phyloP scores from a whole-genome alignment of 2,888 invertebrate genomes.

The Rhamphomyia laevipes region DNA sequence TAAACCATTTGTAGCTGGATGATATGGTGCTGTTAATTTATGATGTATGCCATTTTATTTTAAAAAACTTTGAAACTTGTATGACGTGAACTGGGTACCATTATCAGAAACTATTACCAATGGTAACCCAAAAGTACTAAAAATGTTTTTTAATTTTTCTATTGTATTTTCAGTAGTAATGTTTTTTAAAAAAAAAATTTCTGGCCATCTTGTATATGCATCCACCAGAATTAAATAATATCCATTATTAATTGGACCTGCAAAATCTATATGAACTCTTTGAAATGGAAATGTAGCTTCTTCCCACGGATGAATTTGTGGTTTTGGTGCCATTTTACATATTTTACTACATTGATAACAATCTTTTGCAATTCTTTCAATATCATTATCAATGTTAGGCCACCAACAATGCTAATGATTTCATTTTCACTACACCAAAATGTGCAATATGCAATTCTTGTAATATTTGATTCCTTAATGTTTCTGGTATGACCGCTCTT shows the following conservation, averaged over 20 bases:
- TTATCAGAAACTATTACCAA: slow-evolving; percentile 11
- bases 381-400: slow-evolving; percentile 14
- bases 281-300: slow-evolving; percentile 12
- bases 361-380: slow-evolving; percentile 13
- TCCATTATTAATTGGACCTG: slow-evolving; percentile 7
- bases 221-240: slow-evolving; percentile 31
- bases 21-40: slow-evolving; percentile 4
- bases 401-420: slow-evolving; percentile 16
- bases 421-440: slow-evolving; percentile 11
- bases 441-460: slow-evolving; percentile 14
- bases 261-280: slow-evolving; percentile 15
- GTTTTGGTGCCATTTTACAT: slow-evolving; percentile 5
- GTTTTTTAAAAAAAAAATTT: slow-evolving; percentile 21
- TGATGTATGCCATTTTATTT: slow-evolving; percentile 8
- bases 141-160: slow-evolving; percentile 12
- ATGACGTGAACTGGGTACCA: slow-evolving; percentile 8
- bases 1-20: slow-evolving; percentile 16
- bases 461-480: slow-evolving; percentile 11
- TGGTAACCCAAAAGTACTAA: slow-evolving; percentile 15
- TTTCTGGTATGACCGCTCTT: slow-evolving; percentile 13
- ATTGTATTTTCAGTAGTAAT: slow-evolving; percentile 13
- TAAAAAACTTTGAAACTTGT: slow-evolving; percentile 9
- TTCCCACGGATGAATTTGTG: slow-evolving; percentile 8
- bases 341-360: slow-evolving; percentile 5
- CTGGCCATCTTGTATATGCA: slow-evolving; percentile 34